phyloP scores from a whole-genome alignment of 2,888 invertebrate genomes.

The Pomacea canaliculata region DNA sequence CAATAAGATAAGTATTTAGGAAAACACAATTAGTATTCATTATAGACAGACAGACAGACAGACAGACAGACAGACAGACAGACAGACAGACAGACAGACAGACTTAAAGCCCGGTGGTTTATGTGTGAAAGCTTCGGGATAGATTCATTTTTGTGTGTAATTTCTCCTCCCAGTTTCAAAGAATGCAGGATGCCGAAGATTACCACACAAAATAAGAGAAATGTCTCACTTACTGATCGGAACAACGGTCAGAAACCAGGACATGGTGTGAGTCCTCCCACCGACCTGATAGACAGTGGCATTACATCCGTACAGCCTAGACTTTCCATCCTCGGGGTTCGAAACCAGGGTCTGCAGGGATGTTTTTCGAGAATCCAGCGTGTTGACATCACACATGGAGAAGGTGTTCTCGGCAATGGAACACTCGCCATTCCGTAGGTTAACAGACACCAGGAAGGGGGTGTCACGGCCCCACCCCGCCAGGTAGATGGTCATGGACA shows the following conservation, averaged over 20 bases:
- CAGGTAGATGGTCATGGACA: constrained; percentile 16
- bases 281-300: constrained; percentile 11
- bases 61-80: background rate
- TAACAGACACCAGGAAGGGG: constrained; percentile 15
- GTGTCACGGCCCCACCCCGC: constrained; percentile 5
- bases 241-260: constrained; percentile 6
- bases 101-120: background rate
- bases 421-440: constrained; percentile 15
- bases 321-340: background rate
- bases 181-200: no score
- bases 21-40: no score
- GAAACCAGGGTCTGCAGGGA: constrained; percentile 13
- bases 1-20: no score
- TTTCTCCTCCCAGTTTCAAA: no score
- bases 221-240: constrained; percentile 5
- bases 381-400: constrained; percentile 6
- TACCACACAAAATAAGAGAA: no score
- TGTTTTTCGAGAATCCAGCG: constrained; percentile 13
- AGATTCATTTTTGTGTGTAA: no score
- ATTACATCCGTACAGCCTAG: constrained; percentile 16
- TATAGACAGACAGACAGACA: constrained; percentile 2
- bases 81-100: background rate
- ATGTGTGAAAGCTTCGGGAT: no score
- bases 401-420: constrained; percentile 16
- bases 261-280: background rate